phyloP scores from a whole-genome alignment of 2,113 vertebrate species.

The Ailuropoda melanoleuca region DNA sequence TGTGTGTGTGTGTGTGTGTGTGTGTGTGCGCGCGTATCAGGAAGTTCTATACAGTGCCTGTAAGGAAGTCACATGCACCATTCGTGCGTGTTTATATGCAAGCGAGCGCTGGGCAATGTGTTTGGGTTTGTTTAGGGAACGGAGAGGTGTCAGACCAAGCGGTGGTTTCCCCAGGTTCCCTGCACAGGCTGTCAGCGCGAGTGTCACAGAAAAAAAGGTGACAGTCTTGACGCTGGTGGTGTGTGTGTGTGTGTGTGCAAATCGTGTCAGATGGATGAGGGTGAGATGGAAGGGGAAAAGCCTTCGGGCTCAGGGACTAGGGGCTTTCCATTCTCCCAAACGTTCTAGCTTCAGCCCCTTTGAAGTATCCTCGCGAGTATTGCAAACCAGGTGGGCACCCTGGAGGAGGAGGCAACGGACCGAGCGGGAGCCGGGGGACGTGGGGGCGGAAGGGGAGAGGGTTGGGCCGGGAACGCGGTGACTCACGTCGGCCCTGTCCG shows the following conservation, averaged over 20 bases:
- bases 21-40: neutral
- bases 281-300: neutral
- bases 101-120: neutral
- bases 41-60: conserved; percentile 45
- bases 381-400: conserved; percentile 33
- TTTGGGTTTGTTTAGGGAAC: neutral
- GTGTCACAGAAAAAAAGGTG: conserved; percentile 24
- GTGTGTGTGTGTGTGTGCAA: neutral
- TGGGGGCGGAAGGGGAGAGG: conserved; percentile 5
- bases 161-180: neutral
- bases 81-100: conserved; percentile 41
- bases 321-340: neutral
- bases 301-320: neutral
- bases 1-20: neutral
- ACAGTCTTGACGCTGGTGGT: neutral
- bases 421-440: neutral
- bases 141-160: neutral
- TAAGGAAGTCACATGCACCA: conserved; percentile 60
- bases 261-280: neutral
- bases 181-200: neutral
- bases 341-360: neutral
- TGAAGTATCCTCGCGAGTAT: neutral
- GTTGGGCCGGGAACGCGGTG: conserved; percentile 63
- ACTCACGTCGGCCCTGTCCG: conserved; percentile 81
- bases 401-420: conserved; percentile 49